These are phyloP conservation scores for Masticophis lateralis DNA, from an alignment of 2,797 vertebrate species.

Conservation along the genomic window DNA sequence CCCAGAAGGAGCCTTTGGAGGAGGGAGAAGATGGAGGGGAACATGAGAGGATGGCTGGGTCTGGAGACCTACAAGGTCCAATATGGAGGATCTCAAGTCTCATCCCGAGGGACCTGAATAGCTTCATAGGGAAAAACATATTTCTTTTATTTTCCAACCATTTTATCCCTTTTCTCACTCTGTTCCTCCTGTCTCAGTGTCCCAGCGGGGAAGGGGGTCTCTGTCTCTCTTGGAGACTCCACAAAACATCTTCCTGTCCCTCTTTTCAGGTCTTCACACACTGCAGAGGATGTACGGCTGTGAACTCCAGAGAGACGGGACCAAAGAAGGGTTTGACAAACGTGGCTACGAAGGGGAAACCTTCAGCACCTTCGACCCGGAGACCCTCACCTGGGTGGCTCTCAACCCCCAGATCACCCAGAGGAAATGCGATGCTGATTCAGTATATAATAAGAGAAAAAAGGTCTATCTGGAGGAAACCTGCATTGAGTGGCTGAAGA, in stretches of 20 bases:
- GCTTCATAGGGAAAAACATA: no score
- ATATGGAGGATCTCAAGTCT: no score
- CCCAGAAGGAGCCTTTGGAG: no score
- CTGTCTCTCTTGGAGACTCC: background rate
- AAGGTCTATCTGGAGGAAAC: background rate
- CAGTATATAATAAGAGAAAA: background rate
- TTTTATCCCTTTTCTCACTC: no score
- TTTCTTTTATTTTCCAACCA: no score
- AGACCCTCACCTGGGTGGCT: background rate
- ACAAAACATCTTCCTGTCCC: background rate
- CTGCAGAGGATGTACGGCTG: background rate
- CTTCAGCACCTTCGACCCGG: background rate
- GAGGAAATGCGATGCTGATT: background rate
- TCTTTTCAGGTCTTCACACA: background rate
- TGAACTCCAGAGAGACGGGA: background rate
- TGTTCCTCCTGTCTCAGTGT: no score
- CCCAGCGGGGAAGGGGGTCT: no score
- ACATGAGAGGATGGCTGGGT: no score
- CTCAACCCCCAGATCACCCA: background rate
- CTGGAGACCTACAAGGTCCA: no score
- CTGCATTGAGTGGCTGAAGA: background rate
- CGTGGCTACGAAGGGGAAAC: background rate
- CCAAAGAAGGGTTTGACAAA: fast-evolving
- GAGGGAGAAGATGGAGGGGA: no score
- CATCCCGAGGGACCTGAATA: no score